These are phyloP conservation scores for Drosophila paulistorum DNA, from an alignment of 1,140 invertebrate genomes.

Conservation along the genomic window DNA sequence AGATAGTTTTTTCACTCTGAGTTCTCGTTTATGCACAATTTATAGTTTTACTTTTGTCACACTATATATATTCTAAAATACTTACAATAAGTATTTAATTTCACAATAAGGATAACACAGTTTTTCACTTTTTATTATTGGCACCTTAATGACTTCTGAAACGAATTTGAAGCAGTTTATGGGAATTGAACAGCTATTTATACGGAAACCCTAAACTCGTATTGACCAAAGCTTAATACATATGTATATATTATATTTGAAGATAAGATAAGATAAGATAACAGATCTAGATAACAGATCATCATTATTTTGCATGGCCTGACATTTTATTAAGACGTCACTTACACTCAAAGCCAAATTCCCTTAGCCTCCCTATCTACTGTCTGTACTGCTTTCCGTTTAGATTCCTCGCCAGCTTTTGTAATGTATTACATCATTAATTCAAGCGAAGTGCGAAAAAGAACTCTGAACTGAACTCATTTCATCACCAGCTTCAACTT, in stretches of 20 bases:
- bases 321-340: neutral
- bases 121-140: too few species aligned
- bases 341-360: neutral
- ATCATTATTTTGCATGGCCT: slow-evolving; percentile 38
- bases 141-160: too few species aligned
- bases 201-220: too few species aligned
- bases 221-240: too few species aligned
- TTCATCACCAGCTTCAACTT: slow-evolving; percentile 11
- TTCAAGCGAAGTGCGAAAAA: slow-evolving; percentile 6
- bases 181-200: too few species aligned
- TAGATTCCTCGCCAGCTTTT: slow-evolving; percentile 21
- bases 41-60: too few species aligned
- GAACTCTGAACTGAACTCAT: slow-evolving; percentile 12
- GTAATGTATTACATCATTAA: slow-evolving; percentile 48
- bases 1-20: too few species aligned
- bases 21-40: too few species aligned
- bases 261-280: neutral
- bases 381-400: neutral
- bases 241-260: neutral
- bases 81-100: too few species aligned
- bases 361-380: neutral
- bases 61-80: too few species aligned
- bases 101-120: too few species aligned
- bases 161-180: too few species aligned
- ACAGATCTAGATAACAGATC: neutral